These are phyloP conservation scores for Eulithis testata DNA, from an alignment of 2,888 invertebrate genomes.

Conservation along the genomic window DNA sequence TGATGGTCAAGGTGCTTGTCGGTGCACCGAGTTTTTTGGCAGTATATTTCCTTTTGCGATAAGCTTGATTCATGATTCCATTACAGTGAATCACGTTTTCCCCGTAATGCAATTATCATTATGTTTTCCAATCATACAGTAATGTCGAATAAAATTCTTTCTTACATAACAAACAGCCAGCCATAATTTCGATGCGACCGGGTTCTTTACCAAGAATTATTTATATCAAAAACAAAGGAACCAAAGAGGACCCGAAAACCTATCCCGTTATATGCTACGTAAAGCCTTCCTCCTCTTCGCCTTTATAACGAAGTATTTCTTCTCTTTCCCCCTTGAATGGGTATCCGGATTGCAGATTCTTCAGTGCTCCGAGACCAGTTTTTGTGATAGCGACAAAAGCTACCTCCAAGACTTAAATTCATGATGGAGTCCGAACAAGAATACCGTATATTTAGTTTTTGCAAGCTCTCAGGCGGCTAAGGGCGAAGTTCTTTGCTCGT, in stretches of 20 bases:
- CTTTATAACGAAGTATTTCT: slow-evolving; percentile 38
- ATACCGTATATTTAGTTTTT: slow-evolving; percentile 40
- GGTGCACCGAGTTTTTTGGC: too few relatives aligned
- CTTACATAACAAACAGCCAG: slow-evolving; percentile 44
- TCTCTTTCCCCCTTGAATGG: slow-evolving; percentile 76
- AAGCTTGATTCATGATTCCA: too few relatives aligned
- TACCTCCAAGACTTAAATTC: slow-evolving; percentile 40
- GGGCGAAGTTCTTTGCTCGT: slow-evolving; percentile 28
- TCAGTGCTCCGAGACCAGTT: slow-evolving; percentile 68
- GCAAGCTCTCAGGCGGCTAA: slow-evolving; percentile 14
- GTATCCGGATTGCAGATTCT: slow-evolving; percentile 69
- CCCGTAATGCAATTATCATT: slow-evolving; percentile 6
- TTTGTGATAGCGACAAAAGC: slow-evolving; percentile 55
- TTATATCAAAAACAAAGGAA: slow-evolving; percentile 60
- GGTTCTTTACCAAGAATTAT: slow-evolving; percentile 59
- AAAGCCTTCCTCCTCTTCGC: slow-evolving; percentile 52
- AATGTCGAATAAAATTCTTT: background rate
- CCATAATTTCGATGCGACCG: slow-evolving; percentile 49
- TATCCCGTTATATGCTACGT: slow-evolving; percentile 69
- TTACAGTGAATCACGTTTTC: slow-evolving; percentile 3
- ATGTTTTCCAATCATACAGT: slow-evolving; percentile 6
- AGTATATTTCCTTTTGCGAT: too few relatives aligned
- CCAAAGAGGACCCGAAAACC: slow-evolving; percentile 52
- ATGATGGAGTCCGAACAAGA: slow-evolving; percentile 40
- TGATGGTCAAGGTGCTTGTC: too few relatives aligned